A percentile compares a stretch with the other conserved stretches of the same genome.
These are phyloP conservation scores for Taenioides sp. DNA, from an alignment of 2,797 vertebrate genomes.

Conservation along the genomic window DNA sequence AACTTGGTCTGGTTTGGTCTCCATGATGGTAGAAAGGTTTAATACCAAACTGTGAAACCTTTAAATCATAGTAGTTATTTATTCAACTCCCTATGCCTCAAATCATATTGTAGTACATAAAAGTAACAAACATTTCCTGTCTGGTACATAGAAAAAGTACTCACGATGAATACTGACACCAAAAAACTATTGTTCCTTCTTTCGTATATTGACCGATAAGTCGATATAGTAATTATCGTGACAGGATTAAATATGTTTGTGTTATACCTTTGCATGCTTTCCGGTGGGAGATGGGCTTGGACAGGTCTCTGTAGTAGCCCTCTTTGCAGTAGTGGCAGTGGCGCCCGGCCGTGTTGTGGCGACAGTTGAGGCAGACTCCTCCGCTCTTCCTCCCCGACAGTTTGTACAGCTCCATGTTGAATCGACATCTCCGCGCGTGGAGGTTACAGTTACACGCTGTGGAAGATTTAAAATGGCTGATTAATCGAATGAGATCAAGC, in stretches of 20 bases:
- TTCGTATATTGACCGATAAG: too few relatives aligned
- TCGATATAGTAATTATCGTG: too few relatives aligned
- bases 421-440: conserved; percentile 91
- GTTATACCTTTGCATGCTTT: conserved; percentile 92
- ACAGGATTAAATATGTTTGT: background rate
- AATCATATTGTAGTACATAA: too few relatives aligned
- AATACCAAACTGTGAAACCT: too few relatives aligned
- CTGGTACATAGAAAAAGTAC: too few relatives aligned
- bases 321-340: conserved; percentile 98
- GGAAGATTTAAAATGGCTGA: conserved; percentile 2
- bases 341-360: conserved; percentile 93
- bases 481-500: background rate
- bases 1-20: too few relatives aligned
- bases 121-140: too few relatives aligned
- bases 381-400: conserved; percentile 93
- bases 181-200: too few relatives aligned
- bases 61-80: too few relatives aligned
- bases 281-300: conserved; percentile 91
- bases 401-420: conserved; percentile 98
- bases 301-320: conserved; percentile 94
- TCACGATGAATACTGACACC: too few relatives aligned
- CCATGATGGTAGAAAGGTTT: too few relatives aligned
- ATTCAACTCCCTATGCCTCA: too few relatives aligned
- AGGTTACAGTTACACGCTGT: conserved; percentile 96
- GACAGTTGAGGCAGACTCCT: conserved; percentile 94